phyloP scores from a whole-genome alignment of 37 sponge, comb jelly and placozoan species.

The Eunapius fragilis region DNA sequence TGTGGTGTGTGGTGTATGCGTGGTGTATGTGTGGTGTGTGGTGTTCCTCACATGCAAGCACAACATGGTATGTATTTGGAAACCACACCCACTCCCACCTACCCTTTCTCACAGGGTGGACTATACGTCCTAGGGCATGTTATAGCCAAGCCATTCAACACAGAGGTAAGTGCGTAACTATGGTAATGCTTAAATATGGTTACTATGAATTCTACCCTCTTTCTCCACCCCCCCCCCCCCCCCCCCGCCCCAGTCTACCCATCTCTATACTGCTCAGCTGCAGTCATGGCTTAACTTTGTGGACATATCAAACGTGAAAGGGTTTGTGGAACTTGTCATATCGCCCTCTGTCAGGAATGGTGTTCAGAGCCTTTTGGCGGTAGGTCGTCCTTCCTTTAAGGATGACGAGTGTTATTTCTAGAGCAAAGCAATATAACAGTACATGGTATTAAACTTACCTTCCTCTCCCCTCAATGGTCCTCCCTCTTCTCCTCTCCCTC shows the following conservation, averaged over 20 bases:
- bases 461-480: background rate
- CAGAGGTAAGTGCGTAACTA: conserved; percentile 41
- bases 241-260: conserved; percentile 58
- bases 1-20: too few species aligned
- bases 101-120: conserved; percentile 65
- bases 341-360: conserved; percentile 75
- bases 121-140: conserved; percentile 90
- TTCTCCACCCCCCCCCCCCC: too few species aligned
- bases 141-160: conserved; percentile 53
- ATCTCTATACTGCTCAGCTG: conserved; percentile 50
- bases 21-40: too few species aligned
- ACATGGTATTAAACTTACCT: background rate
- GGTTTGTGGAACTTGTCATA: conserved; percentile 93
- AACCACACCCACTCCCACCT: too few species aligned
- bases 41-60: too few species aligned
- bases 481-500: background rate
- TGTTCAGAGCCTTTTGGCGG: conserved; percentile 78
- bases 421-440: too few species aligned
- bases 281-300: conserved; percentile 92
- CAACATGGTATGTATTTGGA: too few species aligned
- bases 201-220: background rate
- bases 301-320: conserved; percentile 85
- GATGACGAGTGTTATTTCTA: too few species aligned
- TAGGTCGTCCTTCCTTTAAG: background rate
- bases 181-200: background rate